These are phyloP conservation scores for Denticeps clupeoides DNA, from an alignment of 2,797 vertebrate species.

Conservation along the genomic window DNA sequence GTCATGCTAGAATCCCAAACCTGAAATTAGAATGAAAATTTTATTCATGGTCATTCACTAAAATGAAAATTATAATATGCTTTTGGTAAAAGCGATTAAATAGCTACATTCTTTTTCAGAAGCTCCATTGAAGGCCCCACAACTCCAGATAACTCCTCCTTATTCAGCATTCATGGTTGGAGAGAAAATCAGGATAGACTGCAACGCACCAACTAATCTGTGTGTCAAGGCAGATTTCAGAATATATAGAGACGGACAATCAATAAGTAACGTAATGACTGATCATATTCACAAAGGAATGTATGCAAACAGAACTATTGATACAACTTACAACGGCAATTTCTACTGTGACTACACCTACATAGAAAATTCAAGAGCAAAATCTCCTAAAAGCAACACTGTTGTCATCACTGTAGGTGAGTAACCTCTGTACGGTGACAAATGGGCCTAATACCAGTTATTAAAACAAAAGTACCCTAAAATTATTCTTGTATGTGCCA, in stretches of 20 bases:
- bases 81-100: not conserved
- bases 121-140: not conserved
- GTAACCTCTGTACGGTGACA: not conserved
- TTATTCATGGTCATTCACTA: too few relatives aligned
- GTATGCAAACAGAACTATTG: slow-evolving; percentile 8
- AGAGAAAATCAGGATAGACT: slow-evolving; percentile 19
- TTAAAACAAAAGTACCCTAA: too few relatives aligned
- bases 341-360: slow-evolving; percentile 26
- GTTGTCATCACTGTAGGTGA: slow-evolving; percentile 22
- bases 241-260: not conserved
- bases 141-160: not conserved
- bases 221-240: not conserved
- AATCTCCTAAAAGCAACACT: slow-evolving; percentile 8
- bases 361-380: too few relatives aligned
- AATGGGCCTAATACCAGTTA: not conserved
- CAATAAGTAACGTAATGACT: not conserved
- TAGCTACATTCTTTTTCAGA: not conserved
- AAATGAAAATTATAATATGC: too few relatives aligned
- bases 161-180: slow-evolving; percentile 17
- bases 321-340: slow-evolving; percentile 12
- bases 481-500: too few relatives aligned
- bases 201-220: slow-evolving; percentile 6
- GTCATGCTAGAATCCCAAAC: too few relatives aligned
- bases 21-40: too few relatives aligned
- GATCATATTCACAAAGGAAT: not conserved